Conservation (phyloP, 2,113 vertebrate species). For the Bothrops jararaca region DNA sequence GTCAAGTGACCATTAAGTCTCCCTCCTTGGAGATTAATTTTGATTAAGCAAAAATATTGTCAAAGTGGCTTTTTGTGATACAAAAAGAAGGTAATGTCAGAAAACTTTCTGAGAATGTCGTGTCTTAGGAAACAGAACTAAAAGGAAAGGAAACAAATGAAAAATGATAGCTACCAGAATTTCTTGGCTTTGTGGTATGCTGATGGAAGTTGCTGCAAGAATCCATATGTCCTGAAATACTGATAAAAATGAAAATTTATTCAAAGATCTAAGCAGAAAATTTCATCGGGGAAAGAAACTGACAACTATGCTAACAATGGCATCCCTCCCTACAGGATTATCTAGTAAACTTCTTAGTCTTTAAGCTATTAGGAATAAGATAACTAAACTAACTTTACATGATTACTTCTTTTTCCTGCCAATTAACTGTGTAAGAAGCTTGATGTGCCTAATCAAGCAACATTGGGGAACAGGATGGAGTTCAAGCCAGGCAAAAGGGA, state of each 20-base stretch:
- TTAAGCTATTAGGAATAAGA: not conserved
- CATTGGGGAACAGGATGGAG: not conserved
- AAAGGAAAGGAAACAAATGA: not conserved
- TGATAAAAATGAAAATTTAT: slow-evolving; percentile 37
- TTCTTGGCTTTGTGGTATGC: not conserved
- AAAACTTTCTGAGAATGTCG: not conserved
- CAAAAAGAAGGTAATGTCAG: too few species aligned
- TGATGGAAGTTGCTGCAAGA: not conserved
- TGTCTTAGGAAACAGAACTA: not conserved
- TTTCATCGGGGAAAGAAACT: not conserved
- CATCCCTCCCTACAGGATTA: too few species aligned
- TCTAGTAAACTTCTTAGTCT: not conserved
- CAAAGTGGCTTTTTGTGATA: not conserved
- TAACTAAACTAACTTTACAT: not conserved
- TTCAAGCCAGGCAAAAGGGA: not conserved
- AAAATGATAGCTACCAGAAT: not conserved
- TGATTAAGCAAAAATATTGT: not conserved
- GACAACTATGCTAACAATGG: not conserved
- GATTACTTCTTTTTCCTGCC: not conserved
- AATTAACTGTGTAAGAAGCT: not conserved
- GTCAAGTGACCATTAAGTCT: not conserved
- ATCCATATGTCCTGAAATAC: not conserved
- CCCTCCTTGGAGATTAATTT: not conserved
- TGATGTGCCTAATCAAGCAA: not conserved
- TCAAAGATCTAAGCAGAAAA: not conserved